Evolutionary conservation across 2,797 vertebrate genomes (phyloP).

Genomic region (Artibeus jamaicensis): DNA sequence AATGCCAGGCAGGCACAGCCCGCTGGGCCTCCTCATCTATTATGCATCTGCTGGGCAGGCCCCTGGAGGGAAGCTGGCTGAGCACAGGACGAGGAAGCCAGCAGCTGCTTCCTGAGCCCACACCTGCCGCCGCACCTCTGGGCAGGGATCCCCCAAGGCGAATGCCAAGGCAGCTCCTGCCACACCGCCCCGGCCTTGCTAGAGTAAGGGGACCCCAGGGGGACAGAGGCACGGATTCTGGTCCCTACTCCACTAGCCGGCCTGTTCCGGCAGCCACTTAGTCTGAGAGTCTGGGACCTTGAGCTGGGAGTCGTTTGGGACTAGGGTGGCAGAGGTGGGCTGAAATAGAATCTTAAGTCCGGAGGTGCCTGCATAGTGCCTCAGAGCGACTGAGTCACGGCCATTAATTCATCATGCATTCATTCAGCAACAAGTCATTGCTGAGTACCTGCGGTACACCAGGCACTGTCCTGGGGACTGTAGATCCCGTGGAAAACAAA

Average conservation of each 20-base stretch:
- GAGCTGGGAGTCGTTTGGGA: background rate
- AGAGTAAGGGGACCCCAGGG: background rate
- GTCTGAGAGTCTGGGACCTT: background rate
- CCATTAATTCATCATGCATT: background rate
- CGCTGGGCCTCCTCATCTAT: slow-evolving; percentile 68
- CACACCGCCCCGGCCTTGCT: background rate
- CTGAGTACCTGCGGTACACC: background rate
- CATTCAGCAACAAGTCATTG: background rate
- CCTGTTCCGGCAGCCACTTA: background rate
- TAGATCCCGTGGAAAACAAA: background rate
- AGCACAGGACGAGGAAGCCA: background rate
- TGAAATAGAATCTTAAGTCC: background rate
- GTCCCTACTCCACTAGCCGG: background rate
- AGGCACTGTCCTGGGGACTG: background rate
- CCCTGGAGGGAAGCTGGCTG: slow-evolving; percentile 42
- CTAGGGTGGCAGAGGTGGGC: background rate
- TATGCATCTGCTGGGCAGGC: slow-evolving; percentile 65
- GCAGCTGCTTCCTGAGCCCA: slow-evolving; percentile 57
- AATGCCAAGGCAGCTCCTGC: slow-evolving; percentile 13
- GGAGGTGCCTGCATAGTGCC: background rate
- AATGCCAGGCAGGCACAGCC: slow-evolving; percentile 68
- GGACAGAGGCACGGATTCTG: background rate
- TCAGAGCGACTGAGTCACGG: background rate
- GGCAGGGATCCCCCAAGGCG: background rate
- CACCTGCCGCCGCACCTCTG: slow-evolving; percentile 36